These are phyloP conservation scores for Lasioglossum calceatum DNA, from an alignment of 2,888 invertebrate genomes.

Conservation along the genomic window DNA sequence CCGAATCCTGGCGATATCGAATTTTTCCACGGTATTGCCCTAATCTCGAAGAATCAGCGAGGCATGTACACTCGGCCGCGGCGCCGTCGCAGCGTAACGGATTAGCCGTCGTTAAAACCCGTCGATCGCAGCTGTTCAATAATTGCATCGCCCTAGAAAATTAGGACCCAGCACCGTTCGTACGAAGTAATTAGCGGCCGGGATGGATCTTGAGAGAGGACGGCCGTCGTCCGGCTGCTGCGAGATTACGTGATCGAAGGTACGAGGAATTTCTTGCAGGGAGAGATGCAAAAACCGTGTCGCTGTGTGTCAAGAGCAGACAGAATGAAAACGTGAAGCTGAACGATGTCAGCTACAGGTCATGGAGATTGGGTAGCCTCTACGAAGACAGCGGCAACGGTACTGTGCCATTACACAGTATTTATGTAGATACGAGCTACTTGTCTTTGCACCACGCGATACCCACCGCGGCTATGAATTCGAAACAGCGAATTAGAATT, in stretches of 20 bases:
- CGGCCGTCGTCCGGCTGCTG: conserved; percentile 13
- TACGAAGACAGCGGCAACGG: conserved; percentile 79
- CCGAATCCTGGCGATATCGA: background rate
- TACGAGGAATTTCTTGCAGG: conserved; percentile 50
- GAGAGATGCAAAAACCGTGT: conserved; percentile 49
- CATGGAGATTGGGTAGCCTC: conserved; percentile 82
- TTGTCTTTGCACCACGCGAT: background rate
- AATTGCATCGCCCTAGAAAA: conserved; percentile 11
- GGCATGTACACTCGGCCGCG: too few relatives aligned
- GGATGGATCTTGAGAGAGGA: conserved; percentile 16
- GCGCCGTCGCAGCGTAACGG: background rate
- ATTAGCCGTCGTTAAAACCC: conserved; percentile 1
- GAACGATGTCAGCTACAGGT: conserved; percentile 82
- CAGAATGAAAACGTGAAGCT: conserved; percentile 78
- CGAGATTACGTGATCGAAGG: conserved; percentile 31
- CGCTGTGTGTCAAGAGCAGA: conserved; percentile 45
- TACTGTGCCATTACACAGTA: conserved; percentile 28
- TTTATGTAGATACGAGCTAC: background rate
- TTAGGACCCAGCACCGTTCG: conserved; percentile 13
- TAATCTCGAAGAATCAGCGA: background rate
- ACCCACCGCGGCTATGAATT: background rate
- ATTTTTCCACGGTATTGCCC: background rate
- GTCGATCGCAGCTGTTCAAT: background rate
- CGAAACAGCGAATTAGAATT: background rate
- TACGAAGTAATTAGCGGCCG: conserved; percentile 36